These are phyloP conservation scores for Rostratula benghalensis DNA, from an alignment of 2,113 vertebrate species.

Conservation along the genomic window DNA sequence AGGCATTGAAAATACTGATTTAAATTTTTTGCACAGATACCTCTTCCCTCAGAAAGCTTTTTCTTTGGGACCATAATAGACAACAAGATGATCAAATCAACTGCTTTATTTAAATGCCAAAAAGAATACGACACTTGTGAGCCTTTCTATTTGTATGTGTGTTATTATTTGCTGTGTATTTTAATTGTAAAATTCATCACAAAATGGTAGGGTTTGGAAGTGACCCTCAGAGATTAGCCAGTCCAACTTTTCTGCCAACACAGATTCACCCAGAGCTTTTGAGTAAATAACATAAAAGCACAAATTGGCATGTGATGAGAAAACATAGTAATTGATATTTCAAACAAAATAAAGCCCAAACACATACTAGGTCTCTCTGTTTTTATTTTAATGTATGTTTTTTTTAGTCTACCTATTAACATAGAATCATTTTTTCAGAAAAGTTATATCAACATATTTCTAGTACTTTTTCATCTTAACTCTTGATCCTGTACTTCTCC, in stretches of 20 bases:
- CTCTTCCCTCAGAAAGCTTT: background rate
- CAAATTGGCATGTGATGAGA: background rate
- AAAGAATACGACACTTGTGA: background rate
- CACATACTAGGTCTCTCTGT: no score
- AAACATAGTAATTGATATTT: background rate
- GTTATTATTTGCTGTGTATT: background rate
- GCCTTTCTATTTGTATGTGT: background rate
- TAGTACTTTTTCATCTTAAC: background rate
- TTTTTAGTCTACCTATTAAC: background rate
- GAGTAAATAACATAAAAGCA: background rate
- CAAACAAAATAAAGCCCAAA: background rate
- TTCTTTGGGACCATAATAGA: background rate
- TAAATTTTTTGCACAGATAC: background rate
- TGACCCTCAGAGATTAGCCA: no score
- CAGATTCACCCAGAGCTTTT: background rate
- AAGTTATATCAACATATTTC: background rate
- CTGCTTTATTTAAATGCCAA: background rate
- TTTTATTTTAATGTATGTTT: background rate
- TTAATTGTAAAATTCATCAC: background rate
- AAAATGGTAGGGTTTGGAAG: no score
- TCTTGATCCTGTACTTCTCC: background rate
- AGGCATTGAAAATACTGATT: background rate
- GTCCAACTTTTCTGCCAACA: no score
- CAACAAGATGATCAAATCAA: background rate
- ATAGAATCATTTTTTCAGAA: background rate